Evolutionary conservation across 1,140 invertebrate species (phyloP), one percentile per base, ranked within the genome.

Genomic region (Plodia interpunctella): DNA sequence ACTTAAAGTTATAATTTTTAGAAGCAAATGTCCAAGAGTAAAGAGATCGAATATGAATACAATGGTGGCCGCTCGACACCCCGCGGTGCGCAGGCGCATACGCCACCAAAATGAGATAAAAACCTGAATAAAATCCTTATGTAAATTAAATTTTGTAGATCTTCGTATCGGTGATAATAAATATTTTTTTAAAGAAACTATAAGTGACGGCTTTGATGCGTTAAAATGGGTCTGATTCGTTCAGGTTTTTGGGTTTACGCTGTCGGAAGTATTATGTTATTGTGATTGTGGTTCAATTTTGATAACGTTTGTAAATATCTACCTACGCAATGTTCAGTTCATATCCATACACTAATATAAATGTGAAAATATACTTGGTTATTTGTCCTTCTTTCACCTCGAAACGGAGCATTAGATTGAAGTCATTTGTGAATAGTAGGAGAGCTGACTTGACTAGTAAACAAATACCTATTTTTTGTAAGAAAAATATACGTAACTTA

Each of bases 101-200:
- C 66, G 32, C 66, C 59, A 64, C 72, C 68, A 71, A 77, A 75
- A 77, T 70, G 65, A 78, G 72, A 77, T 74, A 77, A 84, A 78
- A 84, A 71, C 68, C 65, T 72, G 74, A 82, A 83, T 80, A 82
- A 83, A 86, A 83, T 74, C 68, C 76, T 74, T 78, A 82, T 78
- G 75, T 86, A 83, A 86, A 86, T 83, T 83, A 76, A 86, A 86
- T 86, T n/a, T 80, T 86, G 72, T 85, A 74, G 77, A 76, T 70
- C 74, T 64, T 72, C 59, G 66, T 53, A 53, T 62, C 65, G 60
- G 58, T 65, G 65, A 70, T 75, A 68, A 68, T 72, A 75, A 69
- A 80, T 72, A 74, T 65, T 63, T 70, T 9, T 73, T 69, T 69
- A 67, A 63, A 72, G 56, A 49, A 18, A 28, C 51, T 59, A 60